Percentiles rank a stretch among this genome's conserved stretches.
Conservation (phyloP, 23 tunicate species). For the Oikopleura vanhoeffeni region DNA sequence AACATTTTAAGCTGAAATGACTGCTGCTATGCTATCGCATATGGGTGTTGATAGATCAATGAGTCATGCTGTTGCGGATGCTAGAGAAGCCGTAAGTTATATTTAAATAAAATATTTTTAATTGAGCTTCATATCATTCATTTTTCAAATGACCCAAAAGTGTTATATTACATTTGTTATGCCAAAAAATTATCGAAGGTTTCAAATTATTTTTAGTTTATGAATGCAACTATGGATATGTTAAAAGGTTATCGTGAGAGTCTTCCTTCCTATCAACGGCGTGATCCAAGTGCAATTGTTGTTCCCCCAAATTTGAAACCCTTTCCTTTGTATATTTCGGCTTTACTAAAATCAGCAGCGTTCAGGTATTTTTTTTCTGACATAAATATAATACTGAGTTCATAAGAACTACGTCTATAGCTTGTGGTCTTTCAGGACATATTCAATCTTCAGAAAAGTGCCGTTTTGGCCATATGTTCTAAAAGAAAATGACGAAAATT, state of each 20-base stretch:
- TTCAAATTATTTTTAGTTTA: slow-evolving; percentile 11
- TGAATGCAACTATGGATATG: slow-evolving; percentile 69
- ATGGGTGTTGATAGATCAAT: slow-evolving; percentile 71
- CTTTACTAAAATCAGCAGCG: slow-evolving; percentile 34
- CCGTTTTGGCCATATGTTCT: no score
- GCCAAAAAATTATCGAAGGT: no score
- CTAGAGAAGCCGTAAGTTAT: slow-evolving; percentile 52
- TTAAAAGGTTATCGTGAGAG: slow-evolving; percentile 43
- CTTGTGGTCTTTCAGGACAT: no score
- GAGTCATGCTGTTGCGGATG: slow-evolving; percentile 43
- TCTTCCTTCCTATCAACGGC: slow-evolving; percentile 26
- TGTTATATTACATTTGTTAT: no score
- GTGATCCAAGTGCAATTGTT: slow-evolving; percentile 22
- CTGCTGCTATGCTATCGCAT: slow-evolving; percentile 2
- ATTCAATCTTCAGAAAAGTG: no score
- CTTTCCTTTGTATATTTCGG: slow-evolving; percentile 50
- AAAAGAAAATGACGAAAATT: no score
- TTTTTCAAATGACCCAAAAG: no score
- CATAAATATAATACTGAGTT: no score
- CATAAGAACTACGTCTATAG: no score
- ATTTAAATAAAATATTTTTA: no score
- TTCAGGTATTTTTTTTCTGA: no score
- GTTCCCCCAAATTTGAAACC: slow-evolving; percentile 38
- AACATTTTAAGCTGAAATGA: neutral
- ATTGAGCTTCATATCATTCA: no score